Evolutionary conservation across 2,888 invertebrate species (phyloP), one percentile per base, ranked within the genome.

Genomic region (Sisyra nigra): DNA sequence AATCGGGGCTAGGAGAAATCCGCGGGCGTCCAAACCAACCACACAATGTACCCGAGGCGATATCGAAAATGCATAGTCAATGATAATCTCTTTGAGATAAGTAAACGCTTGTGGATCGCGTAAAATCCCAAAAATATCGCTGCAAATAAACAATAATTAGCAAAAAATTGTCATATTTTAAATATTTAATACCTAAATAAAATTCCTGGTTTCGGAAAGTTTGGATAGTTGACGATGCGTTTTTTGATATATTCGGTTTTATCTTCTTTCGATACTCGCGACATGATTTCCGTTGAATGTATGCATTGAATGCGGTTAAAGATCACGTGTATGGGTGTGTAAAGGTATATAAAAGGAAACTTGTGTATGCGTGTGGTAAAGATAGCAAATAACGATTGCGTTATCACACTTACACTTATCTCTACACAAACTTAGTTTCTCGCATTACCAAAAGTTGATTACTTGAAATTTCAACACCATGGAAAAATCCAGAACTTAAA

Each of bases 61-160:
- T 48, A 72, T 57, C 35, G 56, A 52, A 52, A 62, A 66, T 1
- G 82, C 68, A 49, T 78, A 74, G 32, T 79, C 74, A 1, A 79
- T 63, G 41, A 96, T 59, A 10, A 92, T 56, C 47, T 76, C 74
- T 47, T 79, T 78, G 15, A 96, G 62, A 32, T 80, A 70, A 45
- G 66, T 65, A 54, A 87, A 79, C 8, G 82, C 76, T 35, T 67
- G 56, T 0, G 85, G 80, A 55, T 89, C 71, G 34, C 72, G 69
- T 47, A 94, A 68, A 0, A 93, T 72, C 10, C 91, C 83, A 63
- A 97, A 93, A 51, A 97, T 77, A 59, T 97, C 96, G 63, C 96
- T 97, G 66, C 50, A n/a, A n/a, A n/a, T n/a, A n/a, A n/a, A n/a
- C n/a, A n/a, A n/a, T n/a, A n/a, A n/a, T n/a, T n/a, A n/a, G n/a